Evolutionary conservation across 37 sponge, comb jelly and placozoan species (phyloP).

Genomic region (Hormiphora californensis): DNA sequence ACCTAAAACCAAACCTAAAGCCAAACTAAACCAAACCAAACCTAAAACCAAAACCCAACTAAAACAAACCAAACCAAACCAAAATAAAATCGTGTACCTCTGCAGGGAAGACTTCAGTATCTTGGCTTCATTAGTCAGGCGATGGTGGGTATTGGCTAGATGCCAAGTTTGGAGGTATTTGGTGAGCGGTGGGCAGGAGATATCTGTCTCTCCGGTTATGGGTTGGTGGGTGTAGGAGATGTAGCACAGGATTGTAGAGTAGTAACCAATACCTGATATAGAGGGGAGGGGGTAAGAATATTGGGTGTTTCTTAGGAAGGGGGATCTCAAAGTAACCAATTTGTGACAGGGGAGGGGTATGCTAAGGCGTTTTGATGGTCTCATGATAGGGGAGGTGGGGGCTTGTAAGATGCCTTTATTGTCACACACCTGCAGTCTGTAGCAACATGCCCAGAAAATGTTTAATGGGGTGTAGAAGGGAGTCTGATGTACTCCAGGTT

Average conservation of each 20-base stretch:
- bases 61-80: too few relatives aligned
- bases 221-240: neutral
- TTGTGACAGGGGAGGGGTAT: neutral
- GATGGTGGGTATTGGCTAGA: neutral
- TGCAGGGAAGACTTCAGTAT: neutral
- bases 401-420: neutral
- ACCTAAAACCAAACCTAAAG: too few relatives aligned
- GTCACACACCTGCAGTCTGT: neutral
- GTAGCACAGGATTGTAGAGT: neutral
- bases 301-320: neutral
- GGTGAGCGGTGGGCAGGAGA: neutral
- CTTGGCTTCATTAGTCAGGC: neutral
- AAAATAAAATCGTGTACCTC: too few relatives aligned
- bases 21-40: too few relatives aligned
- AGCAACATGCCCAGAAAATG: conserved; percentile 33
- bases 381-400: neutral
- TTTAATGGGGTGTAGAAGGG: conserved; percentile 7
- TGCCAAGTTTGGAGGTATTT: neutral
- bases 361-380: neutral
- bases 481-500: neutral
- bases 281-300: neutral
- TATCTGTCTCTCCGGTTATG: neutral
- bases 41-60: too few relatives aligned
- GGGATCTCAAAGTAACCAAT: neutral
- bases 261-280: conserved; percentile 17